Evolutionary conservation across 2,113 vertebrate genomes (phyloP).

Genomic region (Ardeotis arabs): DNA sequence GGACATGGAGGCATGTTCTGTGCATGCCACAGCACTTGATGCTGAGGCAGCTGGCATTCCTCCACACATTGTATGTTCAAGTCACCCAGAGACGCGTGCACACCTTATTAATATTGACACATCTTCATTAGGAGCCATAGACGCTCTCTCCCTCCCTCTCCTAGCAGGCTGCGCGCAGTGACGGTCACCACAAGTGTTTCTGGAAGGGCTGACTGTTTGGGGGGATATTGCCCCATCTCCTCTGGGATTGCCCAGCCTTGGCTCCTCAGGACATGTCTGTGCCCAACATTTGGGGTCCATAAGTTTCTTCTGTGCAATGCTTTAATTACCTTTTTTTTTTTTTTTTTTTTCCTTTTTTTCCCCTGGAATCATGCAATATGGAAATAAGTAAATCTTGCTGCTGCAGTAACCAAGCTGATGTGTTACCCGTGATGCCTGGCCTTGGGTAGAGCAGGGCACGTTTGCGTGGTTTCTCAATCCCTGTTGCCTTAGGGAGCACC

Average conservation of each 20-base stretch:
- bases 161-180: background rate
- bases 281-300: background rate
- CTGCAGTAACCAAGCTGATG: accelerated
- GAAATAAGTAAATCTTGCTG: background rate
- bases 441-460: background rate
- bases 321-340: background rate
- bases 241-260: background rate
- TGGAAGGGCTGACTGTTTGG: background rate
- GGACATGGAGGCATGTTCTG: background rate
- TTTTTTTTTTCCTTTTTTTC: background rate
- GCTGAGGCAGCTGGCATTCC: background rate
- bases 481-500: background rate
- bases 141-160: background rate
- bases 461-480: background rate
- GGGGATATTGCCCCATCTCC: background rate
- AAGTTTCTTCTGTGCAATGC: no score
- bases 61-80: background rate
- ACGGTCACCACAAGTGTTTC: accelerated
- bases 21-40: background rate
- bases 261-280: background rate
- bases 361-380: background rate
- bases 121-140: background rate
- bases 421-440: background rate
- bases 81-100: background rate
- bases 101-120: background rate